Evolutionary conservation across 2,113 vertebrate genomes (phyloP).

Genomic region (Erythrocercus mccallii): DNA sequence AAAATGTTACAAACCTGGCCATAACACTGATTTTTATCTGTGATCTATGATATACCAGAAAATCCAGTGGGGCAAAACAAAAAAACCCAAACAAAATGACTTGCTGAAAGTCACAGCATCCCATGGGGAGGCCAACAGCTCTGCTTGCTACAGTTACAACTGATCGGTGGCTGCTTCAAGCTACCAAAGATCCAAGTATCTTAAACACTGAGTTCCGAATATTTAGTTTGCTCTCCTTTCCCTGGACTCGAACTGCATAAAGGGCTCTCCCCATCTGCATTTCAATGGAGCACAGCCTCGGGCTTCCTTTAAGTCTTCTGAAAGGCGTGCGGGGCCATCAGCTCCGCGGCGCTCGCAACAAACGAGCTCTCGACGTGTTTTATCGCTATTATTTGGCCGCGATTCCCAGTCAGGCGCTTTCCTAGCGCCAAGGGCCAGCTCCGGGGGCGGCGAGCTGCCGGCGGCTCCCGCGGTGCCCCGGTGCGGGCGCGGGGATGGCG

Average conservation of each 20-base stretch:
- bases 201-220: fast-evolving
- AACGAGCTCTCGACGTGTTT: background rate
- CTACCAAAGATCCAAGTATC: background rate
- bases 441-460: background rate
- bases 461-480: background rate
- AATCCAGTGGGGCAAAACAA: background rate
- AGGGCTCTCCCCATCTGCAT: background rate
- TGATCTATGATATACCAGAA: background rate
- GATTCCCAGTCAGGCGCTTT: background rate
- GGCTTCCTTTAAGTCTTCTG: background rate
- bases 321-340: background rate
- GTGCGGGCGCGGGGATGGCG: background rate
- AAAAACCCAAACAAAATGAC: background rate
- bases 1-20: background rate
- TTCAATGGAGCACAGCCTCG: background rate
- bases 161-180: fast-evolving
- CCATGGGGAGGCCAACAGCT: fast-evolving
- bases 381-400: background rate
- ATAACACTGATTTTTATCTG: background rate
- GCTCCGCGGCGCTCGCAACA: background rate
- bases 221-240: background rate
- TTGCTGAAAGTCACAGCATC: background rate
- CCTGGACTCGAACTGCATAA: fast-evolving
- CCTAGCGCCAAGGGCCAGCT: background rate
- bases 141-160: background rate